Base-by-base conservation (phyloP, 2,888 invertebrate species). In the Melanostoma scalare region DNA sequence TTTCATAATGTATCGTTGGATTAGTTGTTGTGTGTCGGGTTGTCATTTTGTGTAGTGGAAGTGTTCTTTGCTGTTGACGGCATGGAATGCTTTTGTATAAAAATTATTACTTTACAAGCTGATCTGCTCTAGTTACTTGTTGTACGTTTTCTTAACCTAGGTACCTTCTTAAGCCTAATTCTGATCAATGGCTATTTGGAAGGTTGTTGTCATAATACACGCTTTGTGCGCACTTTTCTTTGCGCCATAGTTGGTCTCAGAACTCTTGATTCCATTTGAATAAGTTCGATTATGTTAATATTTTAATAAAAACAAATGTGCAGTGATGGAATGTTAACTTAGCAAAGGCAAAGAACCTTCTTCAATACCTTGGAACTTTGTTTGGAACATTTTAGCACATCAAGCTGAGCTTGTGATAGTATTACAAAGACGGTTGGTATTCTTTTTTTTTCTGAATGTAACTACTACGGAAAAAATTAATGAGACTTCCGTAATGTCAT, bases 81-180 rank as follows among this genome's bases (percentile, higher is more conserved):
- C 68, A 56, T 77, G 63, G 65, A 82, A 77, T 82, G 20, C 63
- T 73, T 82, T 80, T 69, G 63, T 52, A 80, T 38, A 50, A 53
- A 36, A 63, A 63, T 10, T 3, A 58, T 63, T 40, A 33, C 50
- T 20, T 35, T 33, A 50, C 30, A 44, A 50, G 9, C 30, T 36
- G 73, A 69, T 69, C 58, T 60, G 82, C 82, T 82, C 82, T 73
- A 82, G 46, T 82, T 74, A 33, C 6, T 30, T 58, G 35, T 69
- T 46, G 8, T 61, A 3, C 6, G 30, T 52, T 55, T 55, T 75
- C 20, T 20, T 20, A 20, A 20, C 20, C 20, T 20, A 20, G 20
- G 46, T 36, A 30, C 20, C 38, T 8, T n/a, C 3, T 61, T 46
- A 44, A 40, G 53, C 35, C 53, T 33, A 8, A 38, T 52, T 55